Percentiles rank a stretch among this genome's conserved stretches.
Evolutionary conservation across 2,113 vertebrate species (phyloP).

Genomic region (Helogale parvula): DNA sequence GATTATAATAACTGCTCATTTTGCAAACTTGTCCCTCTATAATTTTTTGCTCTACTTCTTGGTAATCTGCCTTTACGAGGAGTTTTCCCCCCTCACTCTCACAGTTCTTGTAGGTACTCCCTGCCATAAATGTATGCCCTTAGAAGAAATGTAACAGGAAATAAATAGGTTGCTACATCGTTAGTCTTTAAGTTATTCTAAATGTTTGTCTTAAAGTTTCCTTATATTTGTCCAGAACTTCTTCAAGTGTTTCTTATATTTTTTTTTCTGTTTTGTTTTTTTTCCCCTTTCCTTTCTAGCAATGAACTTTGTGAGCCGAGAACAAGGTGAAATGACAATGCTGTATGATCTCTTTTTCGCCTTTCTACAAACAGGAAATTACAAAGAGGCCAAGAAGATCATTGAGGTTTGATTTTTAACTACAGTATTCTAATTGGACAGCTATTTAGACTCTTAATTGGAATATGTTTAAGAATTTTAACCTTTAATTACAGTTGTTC

Average conservation of each 20-base stretch:
- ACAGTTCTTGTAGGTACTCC: background rate
- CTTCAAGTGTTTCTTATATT: background rate
- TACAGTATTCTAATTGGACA: conserved; percentile 80
- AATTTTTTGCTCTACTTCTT: background rate
- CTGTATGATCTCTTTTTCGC: conserved; percentile 96
- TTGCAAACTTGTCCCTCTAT: background rate
- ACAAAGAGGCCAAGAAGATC: conserved; percentile 96
- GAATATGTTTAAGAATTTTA: conserved; percentile 86
- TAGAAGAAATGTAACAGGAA: background rate
- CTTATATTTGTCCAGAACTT: background rate
- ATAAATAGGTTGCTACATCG: background rate
- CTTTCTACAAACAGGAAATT: conserved; percentile 94
- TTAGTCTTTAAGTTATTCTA: background rate
- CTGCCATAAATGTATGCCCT: background rate
- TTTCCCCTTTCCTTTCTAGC: conserved; percentile 82
- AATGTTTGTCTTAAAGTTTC: conserved; percentile 8
- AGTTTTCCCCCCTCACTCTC: background rate
- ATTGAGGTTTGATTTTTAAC: conserved; percentile 92
- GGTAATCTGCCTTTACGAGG: background rate
- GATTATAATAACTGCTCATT: background rate
- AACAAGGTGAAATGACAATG: conserved; percentile 95
- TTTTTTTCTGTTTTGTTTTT: background rate
- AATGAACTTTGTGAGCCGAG: conserved; percentile 93
- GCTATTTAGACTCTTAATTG: conserved; percentile 89
- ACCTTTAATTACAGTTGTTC: conserved; percentile 87